Evolutionary conservation across 2,888 invertebrate species (phyloP).

Genomic region (Incurvaria masculella): DNA sequence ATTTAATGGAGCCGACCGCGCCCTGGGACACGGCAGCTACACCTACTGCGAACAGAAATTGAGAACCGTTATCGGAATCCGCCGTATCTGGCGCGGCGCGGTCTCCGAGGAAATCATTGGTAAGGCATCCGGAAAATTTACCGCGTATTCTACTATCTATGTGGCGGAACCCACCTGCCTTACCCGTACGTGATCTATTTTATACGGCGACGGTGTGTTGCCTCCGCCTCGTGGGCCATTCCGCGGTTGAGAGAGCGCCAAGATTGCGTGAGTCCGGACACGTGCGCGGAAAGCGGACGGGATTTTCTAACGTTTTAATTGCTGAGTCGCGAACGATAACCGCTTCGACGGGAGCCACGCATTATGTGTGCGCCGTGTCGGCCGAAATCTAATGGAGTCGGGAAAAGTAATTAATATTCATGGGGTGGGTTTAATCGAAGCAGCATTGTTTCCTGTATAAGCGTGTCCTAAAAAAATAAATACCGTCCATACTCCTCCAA

Average conservation of each 20-base stretch:
- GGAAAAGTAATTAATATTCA: background rate
- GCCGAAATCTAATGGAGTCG: constrained; percentile 22
- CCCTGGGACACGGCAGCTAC: constrained; percentile 31
- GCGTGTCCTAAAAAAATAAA: too few species aligned
- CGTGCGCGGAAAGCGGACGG: background rate
- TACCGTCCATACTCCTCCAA: too few species aligned
- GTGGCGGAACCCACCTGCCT: constrained; percentile 45
- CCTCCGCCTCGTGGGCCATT: background rate
- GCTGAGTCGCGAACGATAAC: background rate
- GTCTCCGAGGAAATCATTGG: constrained; percentile 77
- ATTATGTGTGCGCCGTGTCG: constrained; percentile 50
- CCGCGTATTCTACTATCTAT: constrained; percentile 49
- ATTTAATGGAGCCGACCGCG: constrained; percentile 34
- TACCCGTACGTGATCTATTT: constrained; percentile 43
- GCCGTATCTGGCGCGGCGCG: constrained; percentile 50
- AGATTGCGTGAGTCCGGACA: background rate
- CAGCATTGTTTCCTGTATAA: too few species aligned
- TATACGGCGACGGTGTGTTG: constrained; percentile 14
- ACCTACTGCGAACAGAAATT: constrained; percentile 35
- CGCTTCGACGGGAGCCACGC: constrained; percentile 6
- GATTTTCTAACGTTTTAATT: background rate
- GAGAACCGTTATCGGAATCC: constrained; percentile 54
- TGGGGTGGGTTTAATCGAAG: background rate
- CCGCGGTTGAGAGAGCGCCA: background rate
- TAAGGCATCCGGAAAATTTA: constrained; percentile 69